phyloP scores from a whole-genome alignment of 2,888 invertebrate species.

The Abrostola triplasia region DNA sequence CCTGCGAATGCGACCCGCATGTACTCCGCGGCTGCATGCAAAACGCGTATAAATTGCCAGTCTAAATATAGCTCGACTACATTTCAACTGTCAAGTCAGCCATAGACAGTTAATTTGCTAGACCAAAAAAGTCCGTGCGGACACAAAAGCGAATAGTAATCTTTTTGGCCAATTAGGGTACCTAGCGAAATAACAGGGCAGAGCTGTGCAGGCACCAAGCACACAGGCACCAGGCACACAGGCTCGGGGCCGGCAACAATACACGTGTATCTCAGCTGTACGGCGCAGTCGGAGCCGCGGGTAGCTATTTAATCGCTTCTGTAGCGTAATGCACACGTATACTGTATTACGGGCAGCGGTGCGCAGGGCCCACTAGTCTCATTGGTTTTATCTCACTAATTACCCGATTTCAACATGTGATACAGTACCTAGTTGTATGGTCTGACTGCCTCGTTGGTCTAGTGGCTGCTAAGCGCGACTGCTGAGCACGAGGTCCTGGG shows the following conservation, averaged over 20 bases:
- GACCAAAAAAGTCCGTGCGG: constrained; percentile 45
- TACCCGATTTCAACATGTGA: constrained; percentile 2
- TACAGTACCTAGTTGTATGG: neutral
- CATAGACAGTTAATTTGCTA: constrained; percentile 44
- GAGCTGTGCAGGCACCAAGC: neutral
- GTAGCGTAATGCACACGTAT: constrained; percentile 19
- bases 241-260: neutral
- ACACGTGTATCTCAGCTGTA: constrained; percentile 5
- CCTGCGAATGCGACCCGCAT: constrained; percentile 16
- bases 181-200: constrained; percentile 43
- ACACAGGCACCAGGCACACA: no score
- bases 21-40: constrained; percentile 33
- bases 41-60: constrained; percentile 36
- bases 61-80: constrained; percentile 42
- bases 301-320: constrained; percentile 38
- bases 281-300: constrained; percentile 12
- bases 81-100: constrained; percentile 31
- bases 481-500: no score
- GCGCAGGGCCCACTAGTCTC: constrained; percentile 17
- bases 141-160: constrained; percentile 46
- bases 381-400: constrained; percentile 41
- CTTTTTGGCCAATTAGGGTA: constrained; percentile 48
- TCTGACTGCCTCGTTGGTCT: no score
- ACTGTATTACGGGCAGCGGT: neutral
- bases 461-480: no score